These are phyloP conservation scores for Lepilemur ruficaudatus DNA, from an alignment of 2,797 vertebrate species.

Conservation along the genomic window DNA sequence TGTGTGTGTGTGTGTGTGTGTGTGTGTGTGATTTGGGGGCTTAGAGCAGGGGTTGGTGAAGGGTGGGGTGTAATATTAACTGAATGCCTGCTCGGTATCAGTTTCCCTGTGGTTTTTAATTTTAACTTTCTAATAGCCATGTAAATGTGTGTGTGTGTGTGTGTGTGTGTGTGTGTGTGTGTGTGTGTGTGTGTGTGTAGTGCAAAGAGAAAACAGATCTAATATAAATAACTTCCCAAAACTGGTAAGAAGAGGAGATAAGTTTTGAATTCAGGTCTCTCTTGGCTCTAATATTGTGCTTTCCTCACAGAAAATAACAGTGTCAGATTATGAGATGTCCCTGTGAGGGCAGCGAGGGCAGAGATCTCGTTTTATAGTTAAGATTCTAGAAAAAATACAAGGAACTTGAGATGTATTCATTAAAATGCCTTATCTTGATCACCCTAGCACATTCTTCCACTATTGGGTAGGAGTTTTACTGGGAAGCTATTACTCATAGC, in stretches of 20 bases:
- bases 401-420: neutral
- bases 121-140: neutral
- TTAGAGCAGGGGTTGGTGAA: neutral
- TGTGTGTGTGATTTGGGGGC: neutral
- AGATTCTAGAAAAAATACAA: neutral
- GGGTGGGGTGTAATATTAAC: neutral
- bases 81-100: neutral
- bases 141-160: neutral
- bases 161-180: neutral
- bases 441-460: neutral
- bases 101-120: neutral
- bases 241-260: neutral
- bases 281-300: neutral
- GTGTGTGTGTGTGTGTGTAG: neutral
- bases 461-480: neutral
- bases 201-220: conserved; percentile 7
- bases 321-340: neutral
- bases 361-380: neutral
- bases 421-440: conserved; percentile 39
- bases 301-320: neutral
- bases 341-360: neutral
- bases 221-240: neutral
- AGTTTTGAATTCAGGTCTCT: neutral
- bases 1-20: neutral
- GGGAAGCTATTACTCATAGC: conserved; percentile 20